These are phyloP conservation scores for Adoxophyes honmai DNA, from an alignment of 1,140 invertebrate species.

Conservation along the genomic window DNA sequence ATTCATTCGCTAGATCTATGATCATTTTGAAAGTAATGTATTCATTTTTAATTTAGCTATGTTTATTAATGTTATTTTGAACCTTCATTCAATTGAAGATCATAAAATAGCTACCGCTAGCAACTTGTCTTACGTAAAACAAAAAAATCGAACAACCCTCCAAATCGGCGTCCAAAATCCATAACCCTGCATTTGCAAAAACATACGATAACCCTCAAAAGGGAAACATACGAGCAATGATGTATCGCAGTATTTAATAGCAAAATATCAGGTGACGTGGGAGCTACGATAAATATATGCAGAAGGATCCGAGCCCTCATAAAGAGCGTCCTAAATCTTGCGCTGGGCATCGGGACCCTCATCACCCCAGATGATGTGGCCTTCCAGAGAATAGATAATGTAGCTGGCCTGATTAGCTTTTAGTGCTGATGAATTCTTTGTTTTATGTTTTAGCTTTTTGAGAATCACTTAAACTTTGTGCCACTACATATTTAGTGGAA, in stretches of 20 bases:
- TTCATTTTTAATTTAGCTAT: too few relatives aligned
- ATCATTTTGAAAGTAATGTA: too few relatives aligned
- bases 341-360: constrained; percentile 4
- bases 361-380: constrained; percentile 13
- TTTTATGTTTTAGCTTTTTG: too few relatives aligned
- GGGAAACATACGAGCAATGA: not conserved
- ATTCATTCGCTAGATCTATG: too few relatives aligned
- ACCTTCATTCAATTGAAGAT: too few relatives aligned
- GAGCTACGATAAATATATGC: constrained; percentile 10
- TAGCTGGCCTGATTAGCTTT: not conserved
- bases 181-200: not conserved
- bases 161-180: not conserved
- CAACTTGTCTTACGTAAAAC: too few relatives aligned
- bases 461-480: too few relatives aligned
- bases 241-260: constrained; percentile 11
- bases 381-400: constrained; percentile 8
- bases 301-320: constrained; percentile 9
- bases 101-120: too few relatives aligned
- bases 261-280: constrained; percentile 12
- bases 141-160: not conserved
- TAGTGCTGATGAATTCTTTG: too few relatives aligned
- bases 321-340: constrained; percentile 11
- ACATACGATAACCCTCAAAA: not conserved
- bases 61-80: too few relatives aligned
- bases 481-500: too few relatives aligned